Evolutionary conservation across 2,797 vertebrate genomes (phyloP).

Genomic region (Anomalospiza imberbis): DNA sequence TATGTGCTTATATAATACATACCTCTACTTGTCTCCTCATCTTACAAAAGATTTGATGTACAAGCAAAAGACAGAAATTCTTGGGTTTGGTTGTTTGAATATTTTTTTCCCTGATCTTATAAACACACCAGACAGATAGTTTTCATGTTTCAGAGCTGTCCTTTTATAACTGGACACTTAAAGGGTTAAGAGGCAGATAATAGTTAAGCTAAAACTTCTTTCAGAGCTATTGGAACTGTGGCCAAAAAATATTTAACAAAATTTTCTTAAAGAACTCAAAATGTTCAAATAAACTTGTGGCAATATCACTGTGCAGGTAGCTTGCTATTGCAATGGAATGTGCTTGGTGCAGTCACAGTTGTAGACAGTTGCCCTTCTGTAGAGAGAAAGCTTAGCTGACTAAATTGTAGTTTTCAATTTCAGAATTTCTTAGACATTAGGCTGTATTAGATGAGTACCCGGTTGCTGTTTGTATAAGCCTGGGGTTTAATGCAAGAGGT

Average conservation of each 20-base stretch:
- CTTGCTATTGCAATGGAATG: neutral
- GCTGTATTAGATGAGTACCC: neutral
- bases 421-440: neutral
- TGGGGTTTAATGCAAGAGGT: neutral
- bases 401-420: neutral
- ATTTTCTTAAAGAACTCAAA: neutral
- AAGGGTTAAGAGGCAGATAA: neutral
- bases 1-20: neutral
- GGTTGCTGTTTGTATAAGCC: neutral
- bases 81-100: neutral
- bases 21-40: neutral
- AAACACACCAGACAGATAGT: neutral
- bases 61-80: neutral
- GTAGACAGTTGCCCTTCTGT: neutral
- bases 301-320: neutral
- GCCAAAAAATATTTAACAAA: neutral
- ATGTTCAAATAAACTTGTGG: neutral
- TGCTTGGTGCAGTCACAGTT: neutral
- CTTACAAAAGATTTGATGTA: neutral
- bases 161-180: neutral
- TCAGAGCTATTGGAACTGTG: neutral
- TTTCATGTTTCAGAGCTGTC: neutral
- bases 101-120: neutral
- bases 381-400: neutral
- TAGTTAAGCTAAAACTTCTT: neutral